These are phyloP conservation scores for Hydropsyche betteni DNA, from an alignment of 2,888 invertebrate genomes.

Conservation along the genomic window DNA sequence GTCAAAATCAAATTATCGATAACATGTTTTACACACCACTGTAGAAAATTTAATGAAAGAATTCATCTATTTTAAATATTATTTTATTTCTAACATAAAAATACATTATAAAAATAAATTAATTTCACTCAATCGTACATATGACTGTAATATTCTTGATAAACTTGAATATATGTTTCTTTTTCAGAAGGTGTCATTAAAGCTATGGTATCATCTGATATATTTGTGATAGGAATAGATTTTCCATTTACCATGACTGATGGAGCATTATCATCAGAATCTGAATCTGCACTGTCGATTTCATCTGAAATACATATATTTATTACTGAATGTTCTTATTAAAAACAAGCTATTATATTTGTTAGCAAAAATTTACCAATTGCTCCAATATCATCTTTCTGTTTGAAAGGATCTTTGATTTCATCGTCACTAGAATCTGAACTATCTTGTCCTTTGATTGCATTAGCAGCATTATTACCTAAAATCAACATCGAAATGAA, in stretches of 20 bases:
- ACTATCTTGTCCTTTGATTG: constrained; percentile 69
- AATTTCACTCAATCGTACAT: constrained; percentile 74
- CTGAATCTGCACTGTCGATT: constrained; percentile 79
- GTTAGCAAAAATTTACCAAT: constrained; percentile 64
- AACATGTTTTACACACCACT: no score
- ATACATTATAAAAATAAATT: not conserved
- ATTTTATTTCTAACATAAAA: no score
- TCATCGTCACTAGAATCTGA: constrained; percentile 87
- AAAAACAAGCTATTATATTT: not conserved
- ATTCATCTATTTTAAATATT: no score
- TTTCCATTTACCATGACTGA: constrained; percentile 83
- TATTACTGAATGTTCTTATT: constrained; percentile 5
- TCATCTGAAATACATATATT: constrained; percentile 64
- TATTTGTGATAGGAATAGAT: constrained; percentile 81
- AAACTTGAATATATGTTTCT: constrained; percentile 91
- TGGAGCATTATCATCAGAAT: constrained; percentile 81
- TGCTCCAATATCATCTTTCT: constrained; percentile 71
- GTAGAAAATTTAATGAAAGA: no score
- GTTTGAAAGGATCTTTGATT: constrained; percentile 66
- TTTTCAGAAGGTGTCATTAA: constrained; percentile 93
- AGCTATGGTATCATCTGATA: constrained; percentile 86
- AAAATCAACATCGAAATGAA: constrained; percentile 36
- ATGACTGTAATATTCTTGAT: constrained; percentile 92
- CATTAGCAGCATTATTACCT: constrained; percentile 66
- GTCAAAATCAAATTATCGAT: no score